Evolutionary conservation across 2,888 invertebrate species (phyloP), one percentile per base, ranked within the genome.

Genomic region (Taenaris catops): DNA sequence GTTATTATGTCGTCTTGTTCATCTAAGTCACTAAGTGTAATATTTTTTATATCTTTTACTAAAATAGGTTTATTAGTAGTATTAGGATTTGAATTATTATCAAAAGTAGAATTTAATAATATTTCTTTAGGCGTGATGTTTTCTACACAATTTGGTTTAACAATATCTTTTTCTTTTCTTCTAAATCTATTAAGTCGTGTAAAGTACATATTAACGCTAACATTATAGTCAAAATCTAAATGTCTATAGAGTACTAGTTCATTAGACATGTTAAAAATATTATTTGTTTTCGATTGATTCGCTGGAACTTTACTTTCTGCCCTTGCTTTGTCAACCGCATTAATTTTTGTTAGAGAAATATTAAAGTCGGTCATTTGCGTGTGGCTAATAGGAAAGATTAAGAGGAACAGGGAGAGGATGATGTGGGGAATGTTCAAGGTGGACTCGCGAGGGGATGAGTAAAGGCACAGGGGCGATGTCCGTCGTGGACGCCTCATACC

Each of bases 401-500:
- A 44, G 35, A 67, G 52, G 42, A 66, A 51, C 8, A 72, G 52
- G 57, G 57, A 46, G 12, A 74, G 59, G 61, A 65, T 14, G 36
- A 51, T 37, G 45, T 56, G 52, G 55, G 70, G 44, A 55, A 59
- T 55, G 38, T 61, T 72, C 44, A 70, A 72, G 70, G 58, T 58
- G 47, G 64, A 53, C 50, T 63, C 78, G 60, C 58, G 68, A 56
- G 72, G 69, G 76, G 79, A 50, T 69, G 64, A 71, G 58, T 52
- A 65, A 61, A 70, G 70, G 71, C 68, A 50, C 36, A 55, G 66
- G 69, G 67, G 51, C 46, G 58, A 34, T 54, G 50, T 59, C 49
- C 55, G 63, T 58, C 57, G 61, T 60, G 58, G 59, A 55, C 65
- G 72, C 80, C 72, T 78, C 84, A 84, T 84, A 64, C 81, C 84